Evolutionary conservation across 2,797 vertebrate genomes (phyloP).

Genomic region (Gymnocypris eckloni): DNA sequence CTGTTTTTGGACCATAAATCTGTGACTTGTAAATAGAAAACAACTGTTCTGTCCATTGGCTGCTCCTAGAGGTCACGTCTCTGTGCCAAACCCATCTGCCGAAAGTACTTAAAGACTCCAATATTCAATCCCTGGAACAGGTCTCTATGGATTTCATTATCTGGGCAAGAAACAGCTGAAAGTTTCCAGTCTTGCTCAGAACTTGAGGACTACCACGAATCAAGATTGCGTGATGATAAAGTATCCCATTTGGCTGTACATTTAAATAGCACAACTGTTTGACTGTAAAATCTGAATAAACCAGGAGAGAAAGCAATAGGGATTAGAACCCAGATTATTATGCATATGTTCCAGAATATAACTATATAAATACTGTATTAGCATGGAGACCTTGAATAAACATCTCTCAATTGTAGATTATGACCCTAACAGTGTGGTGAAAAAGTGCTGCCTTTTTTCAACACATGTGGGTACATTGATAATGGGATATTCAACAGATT

Average conservation of each 20-base stretch:
- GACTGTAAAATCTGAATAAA: conserved; percentile 7
- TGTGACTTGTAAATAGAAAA: conserved; percentile 56
- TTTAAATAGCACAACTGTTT: neutral
- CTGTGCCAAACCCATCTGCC: conserved; percentile 31
- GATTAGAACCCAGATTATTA: neutral
- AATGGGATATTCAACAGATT: neutral
- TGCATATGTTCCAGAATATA: neutral
- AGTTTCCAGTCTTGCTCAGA: conserved; percentile 50
- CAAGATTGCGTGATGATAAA: conserved; percentile 9
- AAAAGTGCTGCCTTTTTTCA: neutral
- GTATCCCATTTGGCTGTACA: conserved; percentile 7
- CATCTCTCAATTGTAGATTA: neutral
- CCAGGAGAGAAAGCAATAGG: neutral
- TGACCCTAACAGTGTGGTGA: neutral
- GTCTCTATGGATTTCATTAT: conserved; percentile 36
- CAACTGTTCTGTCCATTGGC: conserved; percentile 44
- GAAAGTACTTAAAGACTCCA: conserved; percentile 44
- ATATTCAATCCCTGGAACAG: conserved; percentile 22
- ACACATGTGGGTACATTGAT: neutral
- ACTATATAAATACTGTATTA: neutral
- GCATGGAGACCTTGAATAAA: too few relatives aligned
- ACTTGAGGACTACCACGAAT: conserved; percentile 12
- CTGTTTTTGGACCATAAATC: conserved; percentile 16
- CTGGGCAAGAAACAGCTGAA: conserved; percentile 58
- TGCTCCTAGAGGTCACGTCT: conserved; percentile 46